These are phyloP conservation scores for Presbytis comata DNA, from an alignment of 2,797 vertebrate species.

Conservation along the genomic window DNA sequence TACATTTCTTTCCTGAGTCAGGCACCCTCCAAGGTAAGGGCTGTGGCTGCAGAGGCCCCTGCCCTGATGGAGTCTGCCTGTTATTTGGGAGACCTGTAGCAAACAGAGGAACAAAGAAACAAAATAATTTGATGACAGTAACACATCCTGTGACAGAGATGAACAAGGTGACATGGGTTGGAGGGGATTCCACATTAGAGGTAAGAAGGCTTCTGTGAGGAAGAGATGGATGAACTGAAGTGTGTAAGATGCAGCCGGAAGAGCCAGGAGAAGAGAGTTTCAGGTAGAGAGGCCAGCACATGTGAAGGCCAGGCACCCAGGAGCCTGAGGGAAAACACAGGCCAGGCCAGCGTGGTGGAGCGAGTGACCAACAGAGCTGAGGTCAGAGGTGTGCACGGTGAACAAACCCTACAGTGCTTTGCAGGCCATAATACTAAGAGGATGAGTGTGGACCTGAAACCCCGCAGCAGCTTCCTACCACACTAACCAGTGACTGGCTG, in stretches of 20 bases:
- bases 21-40: neutral
- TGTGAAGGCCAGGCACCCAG: neutral
- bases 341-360: neutral
- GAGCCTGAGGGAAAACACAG: neutral
- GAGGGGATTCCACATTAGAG: too few species aligned
- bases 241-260: neutral
- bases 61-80: neutral
- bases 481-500: neutral
- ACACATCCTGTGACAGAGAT: accelerated
- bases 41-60: neutral
- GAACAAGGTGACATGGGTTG: too few species aligned
- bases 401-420: neutral
- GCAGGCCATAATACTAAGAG: accelerated
- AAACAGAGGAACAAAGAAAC: neutral
- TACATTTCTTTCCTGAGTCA: accelerated
- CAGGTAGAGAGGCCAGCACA: neutral
- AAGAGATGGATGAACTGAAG: neutral
- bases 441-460: neutral
- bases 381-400: neutral
- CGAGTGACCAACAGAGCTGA: neutral
- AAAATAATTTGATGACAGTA: too few species aligned
- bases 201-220: neutral
- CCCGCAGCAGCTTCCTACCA: accelerated
- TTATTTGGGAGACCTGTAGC: neutral
- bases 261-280: neutral